Percentiles rank a stretch among this genome's conserved stretches.
These are phyloP conservation scores for Empidonax alnorum DNA, from an alignment of 2,113 vertebrate species.

Conservation along the genomic window DNA sequence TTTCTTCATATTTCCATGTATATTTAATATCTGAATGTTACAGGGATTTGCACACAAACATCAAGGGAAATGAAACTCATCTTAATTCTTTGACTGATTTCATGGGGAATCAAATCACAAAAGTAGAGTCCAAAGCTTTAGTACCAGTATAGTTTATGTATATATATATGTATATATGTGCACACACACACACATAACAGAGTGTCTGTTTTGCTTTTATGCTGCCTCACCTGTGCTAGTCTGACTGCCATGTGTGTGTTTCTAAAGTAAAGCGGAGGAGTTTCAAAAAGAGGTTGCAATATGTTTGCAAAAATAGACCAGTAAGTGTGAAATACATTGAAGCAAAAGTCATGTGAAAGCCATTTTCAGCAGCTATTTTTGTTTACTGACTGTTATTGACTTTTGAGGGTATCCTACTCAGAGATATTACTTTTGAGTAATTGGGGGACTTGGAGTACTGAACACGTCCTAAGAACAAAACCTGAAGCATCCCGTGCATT, in stretches of 20 bases:
- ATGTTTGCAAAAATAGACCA: background rate
- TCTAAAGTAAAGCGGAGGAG: background rate
- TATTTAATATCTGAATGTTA: background rate
- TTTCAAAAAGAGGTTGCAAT: background rate
- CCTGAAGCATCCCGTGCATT: background rate
- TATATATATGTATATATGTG: background rate
- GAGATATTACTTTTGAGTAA: slow-evolving; percentile 41
- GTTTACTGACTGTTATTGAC: background rate
- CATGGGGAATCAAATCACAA: background rate
- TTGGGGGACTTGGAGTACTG: background rate
- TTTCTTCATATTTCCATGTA: background rate
- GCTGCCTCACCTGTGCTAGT: background rate
- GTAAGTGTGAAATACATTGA: background rate
- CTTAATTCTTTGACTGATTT: background rate
- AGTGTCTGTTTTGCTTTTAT: background rate
- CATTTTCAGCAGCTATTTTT: background rate
- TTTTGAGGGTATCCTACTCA: background rate
- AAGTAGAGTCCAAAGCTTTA: background rate
- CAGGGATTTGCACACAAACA: background rate
- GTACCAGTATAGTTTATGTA: background rate
- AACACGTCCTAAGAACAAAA: background rate
- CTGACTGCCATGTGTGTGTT: background rate
- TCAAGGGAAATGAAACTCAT: background rate
- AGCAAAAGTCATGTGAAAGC: background rate
- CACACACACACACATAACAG: background rate